Evolutionary conservation across 2,113 vertebrate genomes (phyloP), one percentile per base, ranked within the genome.

Genomic region (Corapipo altera): DNA sequence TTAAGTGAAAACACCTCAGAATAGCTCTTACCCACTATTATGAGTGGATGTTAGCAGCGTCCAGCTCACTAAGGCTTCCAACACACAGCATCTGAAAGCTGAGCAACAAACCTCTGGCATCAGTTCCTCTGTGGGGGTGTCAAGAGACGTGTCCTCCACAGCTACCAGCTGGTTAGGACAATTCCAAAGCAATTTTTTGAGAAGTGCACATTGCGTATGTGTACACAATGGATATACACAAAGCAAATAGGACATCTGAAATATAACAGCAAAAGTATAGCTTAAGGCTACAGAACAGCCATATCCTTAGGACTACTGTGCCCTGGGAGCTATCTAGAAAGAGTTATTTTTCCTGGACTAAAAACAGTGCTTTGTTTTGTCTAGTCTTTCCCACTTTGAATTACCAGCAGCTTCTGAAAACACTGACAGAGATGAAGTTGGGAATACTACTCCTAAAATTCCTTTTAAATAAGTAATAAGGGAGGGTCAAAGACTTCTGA

Each of bases 401-500:
- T 75, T 87, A 85, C 9, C 11, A 22, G 26, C 35, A 83, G 26
- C 33, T 55, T 88, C 58, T 48, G 37, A 79, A 93, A 80, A 74
- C 46, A 41, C 11, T 4, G 8, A 28, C 30, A 65, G 15, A 61
- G 15, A 30, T 91, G 54, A 95, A 90, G 21, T 15, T 81, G 51
- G 17, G 48, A 97, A 95, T 91, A 55, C 24, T 82, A 70, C 32
- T 71, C 54, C 73, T 51, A 92, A 51, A 78, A 75, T 88, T 91
- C 70, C 88, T 92, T 94, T 88, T 84, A 48, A 86, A 11, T 2
- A 84, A 89, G 95, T 97, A 91, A 70, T 54, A 73, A 95, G 79
- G 69, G 76, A 94, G 72, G 86, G 86, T 88, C 81, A 96, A 86
- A 92, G 55, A 70, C 52, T 97, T 97, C 86, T 92, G 76, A 88